Conservation (phyloP, 2,888 invertebrate species). For the Cistogaster globosa region DNA sequence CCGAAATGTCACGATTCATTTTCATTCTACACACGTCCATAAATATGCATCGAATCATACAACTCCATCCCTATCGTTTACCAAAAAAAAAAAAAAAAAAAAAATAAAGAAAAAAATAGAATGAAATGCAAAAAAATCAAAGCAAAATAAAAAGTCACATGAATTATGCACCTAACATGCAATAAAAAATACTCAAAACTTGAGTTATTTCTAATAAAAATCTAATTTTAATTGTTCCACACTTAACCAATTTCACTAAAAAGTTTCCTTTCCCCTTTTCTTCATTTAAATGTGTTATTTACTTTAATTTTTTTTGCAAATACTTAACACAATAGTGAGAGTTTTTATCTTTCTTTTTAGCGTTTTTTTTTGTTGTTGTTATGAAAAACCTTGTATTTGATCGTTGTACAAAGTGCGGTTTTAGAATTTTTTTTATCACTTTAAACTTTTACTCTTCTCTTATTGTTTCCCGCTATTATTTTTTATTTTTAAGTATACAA, state of each 20-base stretch:
- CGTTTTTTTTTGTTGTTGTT: background rate
- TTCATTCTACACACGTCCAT: background rate
- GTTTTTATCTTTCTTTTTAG: slow-evolving; percentile 34
- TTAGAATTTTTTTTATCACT: slow-evolving; percentile 29
- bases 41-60: background rate
- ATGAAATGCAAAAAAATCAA: background rate
- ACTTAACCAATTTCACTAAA: too few relatives aligned
- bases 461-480: slow-evolving; percentile 15
- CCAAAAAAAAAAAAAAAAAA: too few relatives aligned
- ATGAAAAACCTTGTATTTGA: slow-evolving; percentile 42
- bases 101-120: too few relatives aligned
- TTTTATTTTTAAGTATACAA: background rate
- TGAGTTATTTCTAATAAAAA: too few relatives aligned
- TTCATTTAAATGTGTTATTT: too few relatives aligned
- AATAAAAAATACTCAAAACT: too few relatives aligned
- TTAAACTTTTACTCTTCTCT: slow-evolving; percentile 16
- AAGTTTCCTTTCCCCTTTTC: too few relatives aligned
- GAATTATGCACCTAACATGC: too few relatives aligned
- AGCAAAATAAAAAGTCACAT: background rate
- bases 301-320: background rate
- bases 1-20: slow-evolving; percentile 42
- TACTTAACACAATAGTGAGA: slow-evolving; percentile 40
- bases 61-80: background rate
- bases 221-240: too few relatives aligned
- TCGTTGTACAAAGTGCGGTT: slow-evolving; percentile 53